A percentile compares a stretch with the other conserved stretches of the same genome.
Conservation (phyloP, 2,113 vertebrate species). For the Phodopus roborovskii region DNA sequence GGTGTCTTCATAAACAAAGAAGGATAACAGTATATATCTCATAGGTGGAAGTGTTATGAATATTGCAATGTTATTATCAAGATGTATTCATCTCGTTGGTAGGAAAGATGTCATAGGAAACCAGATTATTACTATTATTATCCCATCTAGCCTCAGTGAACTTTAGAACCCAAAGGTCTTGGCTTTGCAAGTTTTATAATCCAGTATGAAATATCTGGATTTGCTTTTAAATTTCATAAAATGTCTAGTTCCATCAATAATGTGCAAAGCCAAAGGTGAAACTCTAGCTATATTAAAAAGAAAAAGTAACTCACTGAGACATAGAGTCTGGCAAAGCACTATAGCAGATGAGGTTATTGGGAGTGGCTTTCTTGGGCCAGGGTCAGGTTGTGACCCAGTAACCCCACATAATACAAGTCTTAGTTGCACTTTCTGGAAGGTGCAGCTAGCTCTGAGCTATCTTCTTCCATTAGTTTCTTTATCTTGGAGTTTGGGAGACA, state of each 20-base stretch:
- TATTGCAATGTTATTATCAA: slow-evolving; percentile 69
- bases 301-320: slow-evolving; percentile 49
- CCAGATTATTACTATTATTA: slow-evolving; percentile 65
- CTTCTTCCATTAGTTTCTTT: neutral
- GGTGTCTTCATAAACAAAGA: slow-evolving; percentile 47
- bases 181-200: slow-evolving; percentile 48
- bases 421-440: neutral
- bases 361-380: neutral
- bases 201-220: slow-evolving; percentile 60
- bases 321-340: neutral
- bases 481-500: neutral
- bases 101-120: slow-evolving; percentile 48
- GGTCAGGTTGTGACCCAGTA: neutral
- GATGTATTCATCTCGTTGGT: slow-evolving; percentile 38
- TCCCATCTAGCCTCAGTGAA: slow-evolving; percentile 19
- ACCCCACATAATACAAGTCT: neutral
- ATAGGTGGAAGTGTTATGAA: neutral
- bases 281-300: slow-evolving; percentile 63
- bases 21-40: slow-evolving; percentile 7
- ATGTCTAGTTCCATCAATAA: slow-evolving; percentile 69
- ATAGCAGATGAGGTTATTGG: neutral
- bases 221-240: slow-evolving; percentile 69
- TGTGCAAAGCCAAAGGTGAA: slow-evolving; percentile 71
- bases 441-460: neutral
- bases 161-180: slow-evolving; percentile 47